Percentiles rank a stretch among this genome's conserved stretches.
Evolutionary conservation across 2,888 invertebrate genomes (phyloP).

Genomic region (Dinocampus coccinellae): DNA sequence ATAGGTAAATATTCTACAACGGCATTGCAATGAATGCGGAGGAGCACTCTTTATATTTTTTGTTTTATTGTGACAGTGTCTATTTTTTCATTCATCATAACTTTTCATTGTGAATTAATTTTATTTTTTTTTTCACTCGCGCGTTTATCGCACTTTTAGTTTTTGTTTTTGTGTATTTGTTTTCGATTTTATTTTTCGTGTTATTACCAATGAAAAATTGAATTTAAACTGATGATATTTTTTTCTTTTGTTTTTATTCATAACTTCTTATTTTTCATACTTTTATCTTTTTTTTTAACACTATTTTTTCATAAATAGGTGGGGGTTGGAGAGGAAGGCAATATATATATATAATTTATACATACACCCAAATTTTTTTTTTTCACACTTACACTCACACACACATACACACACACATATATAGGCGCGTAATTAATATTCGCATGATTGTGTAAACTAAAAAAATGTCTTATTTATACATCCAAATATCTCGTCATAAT

Average conservation of each 20-base stretch:
- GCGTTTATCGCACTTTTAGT: constrained; percentile 17
- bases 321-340: constrained; percentile 8
- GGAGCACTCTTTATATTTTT: constrained; percentile 27
- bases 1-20: not conserved
- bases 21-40: constrained; percentile 35
- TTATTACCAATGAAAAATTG: constrained; percentile 7
- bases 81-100: too few species aligned
- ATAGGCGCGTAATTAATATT: too few species aligned
- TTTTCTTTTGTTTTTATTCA: too few species aligned
- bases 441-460: too few species aligned
- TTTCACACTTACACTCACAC: not conserved
- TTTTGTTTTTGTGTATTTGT: too few species aligned
- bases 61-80: not conserved
- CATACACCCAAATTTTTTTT: not conserved
- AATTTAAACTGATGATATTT: too few species aligned
- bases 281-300: constrained; percentile 14
- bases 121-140: too few species aligned
- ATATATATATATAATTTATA: not conserved
- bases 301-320: constrained; percentile 31
- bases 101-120: too few species aligned
- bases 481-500: not conserved
- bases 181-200: too few species aligned
- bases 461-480: not conserved
- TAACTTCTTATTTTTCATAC: not conserved
- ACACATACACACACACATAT: too few species aligned